Evolutionary conservation across 2,888 invertebrate genomes (phyloP).

Genomic region (Melipona beecheii): DNA sequence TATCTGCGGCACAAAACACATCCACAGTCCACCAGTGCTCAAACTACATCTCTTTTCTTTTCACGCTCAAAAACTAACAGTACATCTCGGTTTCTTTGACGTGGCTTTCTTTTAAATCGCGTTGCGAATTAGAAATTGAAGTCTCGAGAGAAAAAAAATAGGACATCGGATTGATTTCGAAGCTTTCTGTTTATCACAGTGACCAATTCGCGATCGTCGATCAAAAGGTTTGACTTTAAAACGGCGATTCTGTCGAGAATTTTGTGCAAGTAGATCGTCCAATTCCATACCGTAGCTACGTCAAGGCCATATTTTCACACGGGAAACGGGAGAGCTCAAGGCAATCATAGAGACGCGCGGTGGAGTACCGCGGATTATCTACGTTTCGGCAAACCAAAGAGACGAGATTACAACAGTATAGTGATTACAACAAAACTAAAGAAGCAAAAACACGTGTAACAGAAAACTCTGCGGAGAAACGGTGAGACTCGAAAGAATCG

Average conservation of each 20-base stretch:
- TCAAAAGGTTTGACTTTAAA: too few species aligned
- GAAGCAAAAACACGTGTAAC: slow-evolving; percentile 41
- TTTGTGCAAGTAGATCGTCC: not conserved
- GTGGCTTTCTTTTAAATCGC: not conserved
- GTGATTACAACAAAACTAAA: slow-evolving; percentile 17
- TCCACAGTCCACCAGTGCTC: slow-evolving; percentile 83
- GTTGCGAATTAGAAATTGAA: not conserved
- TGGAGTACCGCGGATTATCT: slow-evolving; percentile 17
- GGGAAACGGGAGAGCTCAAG: slow-evolving; percentile 6
- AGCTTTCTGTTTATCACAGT: not conserved
- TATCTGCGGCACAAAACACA: slow-evolving; percentile 88
- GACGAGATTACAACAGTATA: slow-evolving; percentile 7
- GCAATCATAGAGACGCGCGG: not conserved
- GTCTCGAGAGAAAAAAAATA: not conserved
- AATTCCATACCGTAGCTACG: slow-evolving; percentile 7
- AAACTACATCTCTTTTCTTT: slow-evolving; percentile 75
- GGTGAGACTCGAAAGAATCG: not conserved
- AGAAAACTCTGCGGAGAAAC: slow-evolving; percentile 1
- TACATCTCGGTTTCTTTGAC: slow-evolving; percentile 63
- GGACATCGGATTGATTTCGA: not conserved
- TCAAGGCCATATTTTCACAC: slow-evolving; percentile 18
- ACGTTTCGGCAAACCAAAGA: slow-evolving; percentile 23
- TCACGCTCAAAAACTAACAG: slow-evolving; percentile 78
- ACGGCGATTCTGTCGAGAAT: not conserved
- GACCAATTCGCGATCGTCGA: not conserved